Conservation (phyloP, 2,888 invertebrate genomes). For the Andrena bucephala region DNA sequence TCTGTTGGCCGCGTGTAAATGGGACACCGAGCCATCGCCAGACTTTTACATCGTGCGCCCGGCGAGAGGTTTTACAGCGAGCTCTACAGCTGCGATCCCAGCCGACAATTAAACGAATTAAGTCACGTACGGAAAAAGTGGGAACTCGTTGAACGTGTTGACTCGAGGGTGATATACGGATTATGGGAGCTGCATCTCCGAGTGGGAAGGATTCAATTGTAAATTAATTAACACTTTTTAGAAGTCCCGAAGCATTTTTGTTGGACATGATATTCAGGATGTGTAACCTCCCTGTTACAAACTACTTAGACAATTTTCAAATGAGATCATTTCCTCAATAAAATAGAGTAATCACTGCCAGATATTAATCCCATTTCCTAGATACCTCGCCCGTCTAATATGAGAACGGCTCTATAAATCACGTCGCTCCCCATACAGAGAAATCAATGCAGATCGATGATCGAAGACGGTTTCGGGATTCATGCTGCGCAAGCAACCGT, state of each 20-base stretch:
- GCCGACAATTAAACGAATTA: conserved; percentile 34
- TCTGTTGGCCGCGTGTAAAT: conserved; percentile 24
- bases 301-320: too few relatives aligned
- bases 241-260: background rate
- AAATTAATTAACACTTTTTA: background rate
- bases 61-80: background rate
- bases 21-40: background rate
- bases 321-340: too few relatives aligned
- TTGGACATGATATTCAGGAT: too few relatives aligned
- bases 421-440: background rate
- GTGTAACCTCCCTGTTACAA: too few relatives aligned
- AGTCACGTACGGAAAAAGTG: conserved; percentile 13
- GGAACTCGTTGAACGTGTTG: background rate
- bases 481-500: conserved; percentile 14
- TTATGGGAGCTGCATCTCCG: background rate
- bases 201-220: background rate
- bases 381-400: too few relatives aligned
- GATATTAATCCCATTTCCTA: too few relatives aligned
- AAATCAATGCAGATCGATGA: conserved; percentile 5
- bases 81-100: background rate
- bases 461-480: conserved; percentile 27
- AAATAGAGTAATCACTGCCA: too few relatives aligned
- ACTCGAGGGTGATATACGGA: background rate
- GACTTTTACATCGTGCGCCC: background rate
- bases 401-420: too few relatives aligned